Conservation (phyloP, 2,113 vertebrate species). For the Oncorhynchus nerka region DNA sequence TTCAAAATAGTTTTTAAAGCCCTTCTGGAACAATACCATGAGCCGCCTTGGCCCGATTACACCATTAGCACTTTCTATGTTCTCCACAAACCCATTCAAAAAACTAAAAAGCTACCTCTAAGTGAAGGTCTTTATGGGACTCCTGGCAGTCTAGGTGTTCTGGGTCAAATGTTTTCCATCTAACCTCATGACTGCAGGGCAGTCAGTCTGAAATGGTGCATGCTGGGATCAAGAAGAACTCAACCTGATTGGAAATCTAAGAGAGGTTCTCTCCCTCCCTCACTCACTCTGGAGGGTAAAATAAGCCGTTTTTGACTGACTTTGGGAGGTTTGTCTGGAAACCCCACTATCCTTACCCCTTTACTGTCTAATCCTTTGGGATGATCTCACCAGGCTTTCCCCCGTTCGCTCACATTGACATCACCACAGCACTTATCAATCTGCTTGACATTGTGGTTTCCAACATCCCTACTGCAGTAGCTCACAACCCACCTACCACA, state of each 20-base stretch:
- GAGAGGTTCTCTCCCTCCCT: neutral
- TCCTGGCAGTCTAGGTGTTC: neutral
- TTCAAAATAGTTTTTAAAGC: neutral
- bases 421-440: conserved; percentile 11
- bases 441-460: neutral
- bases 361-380: neutral
- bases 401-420: neutral
- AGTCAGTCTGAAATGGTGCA: neutral
- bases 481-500: conserved; percentile 30
- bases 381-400: neutral
- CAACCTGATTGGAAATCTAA: neutral
- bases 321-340: conserved; percentile 3
- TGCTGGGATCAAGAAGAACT: neutral
- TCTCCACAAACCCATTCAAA: neutral
- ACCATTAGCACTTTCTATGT: neutral
- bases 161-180: neutral
- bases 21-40: neutral
- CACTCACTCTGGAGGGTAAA: neutral
- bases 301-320: neutral
- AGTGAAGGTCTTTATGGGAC: neutral
- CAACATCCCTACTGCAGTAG: neutral
- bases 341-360: neutral
- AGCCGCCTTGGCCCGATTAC: neutral
- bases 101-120: neutral
- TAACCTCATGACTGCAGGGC: neutral